phyloP scores from a whole-genome alignment of 2,113 vertebrate species.

The Malurus elegans region DNA sequence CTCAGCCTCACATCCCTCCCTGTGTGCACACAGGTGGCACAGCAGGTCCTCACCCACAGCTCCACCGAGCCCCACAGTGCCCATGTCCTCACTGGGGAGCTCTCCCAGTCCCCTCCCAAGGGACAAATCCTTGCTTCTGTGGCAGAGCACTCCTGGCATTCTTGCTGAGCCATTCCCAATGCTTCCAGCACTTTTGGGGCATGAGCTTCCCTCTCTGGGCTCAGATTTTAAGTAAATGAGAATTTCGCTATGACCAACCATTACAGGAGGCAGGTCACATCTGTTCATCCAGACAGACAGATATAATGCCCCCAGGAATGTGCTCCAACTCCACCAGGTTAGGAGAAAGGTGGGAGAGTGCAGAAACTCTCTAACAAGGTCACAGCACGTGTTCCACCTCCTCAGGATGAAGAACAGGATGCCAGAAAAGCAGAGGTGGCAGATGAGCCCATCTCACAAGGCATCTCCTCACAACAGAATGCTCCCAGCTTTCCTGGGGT shows the following conservation, averaged over 20 bases:
- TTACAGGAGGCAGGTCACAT: neutral
- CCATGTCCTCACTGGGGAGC: neutral
- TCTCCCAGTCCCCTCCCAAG: fast-evolving
- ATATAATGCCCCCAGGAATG: neutral
- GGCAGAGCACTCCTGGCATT: neutral
- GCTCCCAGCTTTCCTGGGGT: neutral
- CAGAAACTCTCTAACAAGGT: neutral
- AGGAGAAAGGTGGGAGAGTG: neutral
- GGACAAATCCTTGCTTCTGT: neutral
- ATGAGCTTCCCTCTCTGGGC: neutral
- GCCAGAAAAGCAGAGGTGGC: neutral
- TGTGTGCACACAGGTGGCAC: fast-evolving
- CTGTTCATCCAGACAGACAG: neutral
- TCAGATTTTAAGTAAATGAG: neutral
- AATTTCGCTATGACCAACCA: neutral
- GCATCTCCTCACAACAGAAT: neutral
- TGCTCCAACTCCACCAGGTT: too few relatives aligned
- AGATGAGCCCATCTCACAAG: neutral
- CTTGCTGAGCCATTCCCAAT: neutral
- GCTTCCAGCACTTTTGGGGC: neutral
- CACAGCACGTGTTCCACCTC: neutral
- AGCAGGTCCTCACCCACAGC: neutral
- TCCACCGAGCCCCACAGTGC: fast-evolving
- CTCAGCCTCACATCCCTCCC: neutral
- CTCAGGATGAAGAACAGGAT: neutral